Evolutionary conservation across 2,113 vertebrate genomes (phyloP).

Genomic region (Cyprinodon variegatus): DNA sequence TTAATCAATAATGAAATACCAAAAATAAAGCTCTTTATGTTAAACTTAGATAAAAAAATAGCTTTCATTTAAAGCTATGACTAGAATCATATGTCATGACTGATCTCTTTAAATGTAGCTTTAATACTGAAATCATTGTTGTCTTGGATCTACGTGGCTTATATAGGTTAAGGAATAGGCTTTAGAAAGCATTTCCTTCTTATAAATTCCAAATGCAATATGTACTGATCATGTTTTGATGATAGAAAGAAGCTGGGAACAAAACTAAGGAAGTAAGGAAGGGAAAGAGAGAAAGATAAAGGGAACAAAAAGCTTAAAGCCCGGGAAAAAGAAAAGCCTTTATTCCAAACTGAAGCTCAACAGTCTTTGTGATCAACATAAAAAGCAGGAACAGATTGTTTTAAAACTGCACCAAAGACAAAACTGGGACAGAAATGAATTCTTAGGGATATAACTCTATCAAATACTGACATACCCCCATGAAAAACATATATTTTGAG

Average conservation of each 20-base stretch:
- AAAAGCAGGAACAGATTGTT: slow-evolving; percentile 68
- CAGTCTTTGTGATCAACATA: slow-evolving; percentile 68
- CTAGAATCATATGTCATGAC: no score
- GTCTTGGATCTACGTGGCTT: no score
- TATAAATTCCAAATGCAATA: neutral
- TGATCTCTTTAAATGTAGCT: no score
- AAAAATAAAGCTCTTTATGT: no score
- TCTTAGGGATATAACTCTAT: slow-evolving; percentile 2
- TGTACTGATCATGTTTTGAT: neutral
- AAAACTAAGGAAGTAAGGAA: neutral
- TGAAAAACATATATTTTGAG: slow-evolving; percentile 26
- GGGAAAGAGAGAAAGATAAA: neutral
- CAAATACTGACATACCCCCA: slow-evolving; percentile 32
- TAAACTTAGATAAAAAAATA: neutral
- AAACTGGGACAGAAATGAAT: slow-evolving; percentile 50
- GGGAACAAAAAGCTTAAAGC: neutral
- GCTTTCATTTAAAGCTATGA: neutral
- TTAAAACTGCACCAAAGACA: slow-evolving; percentile 65
- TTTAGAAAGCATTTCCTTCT: neutral
- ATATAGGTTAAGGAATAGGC: no score
- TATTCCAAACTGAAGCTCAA: slow-evolving; percentile 52
- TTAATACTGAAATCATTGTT: no score
- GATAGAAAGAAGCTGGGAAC: neutral
- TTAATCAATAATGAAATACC: neutral
- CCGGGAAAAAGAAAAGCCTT: slow-evolving; percentile 36